These are phyloP conservation scores for Nymphalis urticae DNA, from an alignment of 2,888 invertebrate species.

Conservation along the genomic window DNA sequence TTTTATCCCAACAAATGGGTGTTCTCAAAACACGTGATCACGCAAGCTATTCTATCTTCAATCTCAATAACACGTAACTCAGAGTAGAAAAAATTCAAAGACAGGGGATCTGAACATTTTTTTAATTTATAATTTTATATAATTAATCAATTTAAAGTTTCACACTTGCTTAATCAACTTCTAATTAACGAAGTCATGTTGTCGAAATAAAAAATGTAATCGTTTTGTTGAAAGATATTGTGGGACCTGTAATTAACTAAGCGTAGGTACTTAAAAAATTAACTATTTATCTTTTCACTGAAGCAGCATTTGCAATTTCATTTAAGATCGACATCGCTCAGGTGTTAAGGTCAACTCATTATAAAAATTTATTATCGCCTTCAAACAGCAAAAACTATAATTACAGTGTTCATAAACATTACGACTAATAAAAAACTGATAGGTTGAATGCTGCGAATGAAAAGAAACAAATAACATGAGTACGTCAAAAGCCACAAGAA, in stretches of 20 bases:
- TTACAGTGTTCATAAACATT: slow-evolving; percentile 12
- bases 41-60: slow-evolving; percentile 18
- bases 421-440: slow-evolving; percentile 3
- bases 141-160: not conserved
- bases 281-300: slow-evolving; percentile 28
- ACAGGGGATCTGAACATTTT: slow-evolving; percentile 15
- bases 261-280: not conserved
- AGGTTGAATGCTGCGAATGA: not conserved
- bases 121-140: not conserved
- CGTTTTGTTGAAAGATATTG: too few species aligned
- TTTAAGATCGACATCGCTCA: slow-evolving; percentile 28
- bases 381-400: slow-evolving; percentile 31
- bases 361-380: slow-evolving; percentile 37
- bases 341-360: slow-evolving; percentile 34
- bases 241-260: too few species aligned
- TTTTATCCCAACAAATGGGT: slow-evolving; percentile 19
- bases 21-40: slow-evolving; percentile 21
- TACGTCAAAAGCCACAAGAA: not conserved
- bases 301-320: slow-evolving; percentile 26
- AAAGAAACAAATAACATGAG: not conserved
- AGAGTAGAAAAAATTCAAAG: slow-evolving; percentile 11
- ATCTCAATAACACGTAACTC: slow-evolving; percentile 22
- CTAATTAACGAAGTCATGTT: too few species aligned
- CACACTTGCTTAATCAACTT: not conserved
- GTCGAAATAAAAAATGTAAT: too few species aligned